Evolutionary conservation across 2,113 vertebrate species (phyloP).

Genomic region (Petrocephalus microphthalmus): DNA sequence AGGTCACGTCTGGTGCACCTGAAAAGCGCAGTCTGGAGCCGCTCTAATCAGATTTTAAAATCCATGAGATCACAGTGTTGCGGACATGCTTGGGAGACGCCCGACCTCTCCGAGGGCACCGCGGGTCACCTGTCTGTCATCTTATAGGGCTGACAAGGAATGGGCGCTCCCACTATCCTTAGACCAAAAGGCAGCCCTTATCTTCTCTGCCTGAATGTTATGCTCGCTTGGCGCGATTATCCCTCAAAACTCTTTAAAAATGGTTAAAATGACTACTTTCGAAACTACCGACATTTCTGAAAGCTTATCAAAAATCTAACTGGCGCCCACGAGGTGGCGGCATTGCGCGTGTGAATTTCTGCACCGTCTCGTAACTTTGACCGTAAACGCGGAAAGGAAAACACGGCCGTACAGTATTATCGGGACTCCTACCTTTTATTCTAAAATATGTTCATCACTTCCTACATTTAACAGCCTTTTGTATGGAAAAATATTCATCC

Average conservation of each 20-base stretch:
- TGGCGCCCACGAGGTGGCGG: slow-evolving; percentile 58
- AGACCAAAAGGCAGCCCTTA: neutral
- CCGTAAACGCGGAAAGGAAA: neutral
- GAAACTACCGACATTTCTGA: neutral
- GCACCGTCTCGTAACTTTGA: neutral
- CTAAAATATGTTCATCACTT: neutral
- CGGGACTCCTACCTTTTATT: neutral
- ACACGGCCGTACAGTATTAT: neutral
- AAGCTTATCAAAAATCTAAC: neutral
- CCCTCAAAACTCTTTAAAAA: neutral
- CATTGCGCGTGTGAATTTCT: slow-evolving; percentile 15
- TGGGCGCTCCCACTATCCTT: neutral
- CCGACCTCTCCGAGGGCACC: neutral
- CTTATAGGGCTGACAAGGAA: no score
- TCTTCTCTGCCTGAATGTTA: neutral
- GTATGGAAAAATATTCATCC: neutral
- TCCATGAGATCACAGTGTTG: neutral
- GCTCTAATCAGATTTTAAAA: slow-evolving; percentile 10
- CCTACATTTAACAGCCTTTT: neutral
- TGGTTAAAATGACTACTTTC: neutral
- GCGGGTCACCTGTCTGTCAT: neutral
- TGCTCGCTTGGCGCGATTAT: neutral
- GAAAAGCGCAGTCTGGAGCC: neutral
- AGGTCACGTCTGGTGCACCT: slow-evolving; percentile 5
- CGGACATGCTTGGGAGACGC: neutral